A percentile compares a stretch with the other conserved stretches of the same genome.
phyloP scores from a whole-genome alignment of 2,797 vertebrate genomes.

The Melanotaenia pygmaea region DNA sequence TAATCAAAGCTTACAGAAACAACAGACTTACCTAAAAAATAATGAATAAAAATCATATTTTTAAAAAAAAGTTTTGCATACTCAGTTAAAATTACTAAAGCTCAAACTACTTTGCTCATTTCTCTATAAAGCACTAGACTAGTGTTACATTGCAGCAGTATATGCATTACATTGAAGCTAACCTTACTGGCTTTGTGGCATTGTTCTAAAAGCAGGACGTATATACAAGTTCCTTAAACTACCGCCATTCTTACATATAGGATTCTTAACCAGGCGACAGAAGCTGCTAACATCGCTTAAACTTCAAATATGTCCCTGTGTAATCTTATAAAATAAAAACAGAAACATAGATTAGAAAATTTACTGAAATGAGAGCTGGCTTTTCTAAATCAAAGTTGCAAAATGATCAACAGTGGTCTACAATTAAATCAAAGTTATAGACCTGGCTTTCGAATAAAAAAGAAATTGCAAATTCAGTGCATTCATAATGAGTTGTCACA shows the following conservation, averaged over 20 bases:
- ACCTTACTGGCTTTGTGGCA: constrained; percentile 54
- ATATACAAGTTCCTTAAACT: constrained; percentile 64
- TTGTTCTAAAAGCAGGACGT: constrained; percentile 71
- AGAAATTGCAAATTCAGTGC: constrained; percentile 70
- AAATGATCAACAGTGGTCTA: neutral
- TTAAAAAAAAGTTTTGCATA: constrained; percentile 50
- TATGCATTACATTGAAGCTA: constrained; percentile 67
- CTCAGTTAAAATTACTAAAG: constrained; percentile 64
- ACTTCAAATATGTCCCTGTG: constrained; percentile 27
- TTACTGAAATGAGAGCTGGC: constrained; percentile 14
- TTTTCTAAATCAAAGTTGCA: constrained; percentile 14
- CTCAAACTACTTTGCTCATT: constrained; percentile 61
- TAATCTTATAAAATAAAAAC: constrained; percentile 24
- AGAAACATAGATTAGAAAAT: constrained; percentile 22
- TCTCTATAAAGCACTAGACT: constrained; percentile 62
- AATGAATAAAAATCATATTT: neutral
- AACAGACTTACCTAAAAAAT: constrained; percentile 42
- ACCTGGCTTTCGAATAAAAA: constrained; percentile 55
- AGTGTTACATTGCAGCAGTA: constrained; percentile 61
- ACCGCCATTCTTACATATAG: constrained; percentile 43
- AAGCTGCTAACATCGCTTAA: constrained; percentile 51
- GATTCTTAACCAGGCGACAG: constrained; percentile 31
- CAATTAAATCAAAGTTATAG: constrained; percentile 33
- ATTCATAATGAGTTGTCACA: constrained; percentile 69
- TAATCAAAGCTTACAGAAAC: constrained; percentile 70